A percentile compares a stretch with the other conserved stretches of the same genome.
Evolutionary conservation across 2,888 invertebrate species (phyloP).

Genomic region (Eilema griseolum): DNA sequence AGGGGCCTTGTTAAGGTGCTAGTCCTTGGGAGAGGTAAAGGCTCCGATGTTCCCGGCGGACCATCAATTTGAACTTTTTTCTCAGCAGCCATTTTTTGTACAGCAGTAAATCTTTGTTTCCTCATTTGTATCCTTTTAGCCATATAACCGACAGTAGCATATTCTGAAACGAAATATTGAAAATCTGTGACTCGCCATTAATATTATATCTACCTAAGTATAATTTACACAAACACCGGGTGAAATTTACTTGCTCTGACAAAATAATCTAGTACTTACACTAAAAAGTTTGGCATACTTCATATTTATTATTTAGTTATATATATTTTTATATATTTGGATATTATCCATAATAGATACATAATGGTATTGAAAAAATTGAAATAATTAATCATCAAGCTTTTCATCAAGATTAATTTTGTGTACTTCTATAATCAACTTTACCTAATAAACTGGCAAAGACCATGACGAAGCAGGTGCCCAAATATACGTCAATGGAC

Average conservation of each 20-base stretch:
- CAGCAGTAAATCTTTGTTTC: conserved; percentile 95
- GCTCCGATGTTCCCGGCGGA: conserved; percentile 88
- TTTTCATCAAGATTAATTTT: background rate
- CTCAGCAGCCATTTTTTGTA: conserved; percentile 97
- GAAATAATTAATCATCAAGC: background rate
- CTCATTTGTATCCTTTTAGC: conserved; percentile 98
- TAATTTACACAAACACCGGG: conserved; percentile 34
- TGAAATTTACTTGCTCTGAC: conserved; percentile 21
- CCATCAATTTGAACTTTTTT: conserved; percentile 95
- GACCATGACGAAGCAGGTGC: conserved; percentile 99
- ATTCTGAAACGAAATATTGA: conserved; percentile 89
- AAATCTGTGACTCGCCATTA: conserved; percentile 14
- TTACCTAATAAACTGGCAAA: conserved; percentile 98
- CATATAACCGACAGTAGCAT: conserved; percentile 99
- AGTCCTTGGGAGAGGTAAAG: conserved; percentile 88
- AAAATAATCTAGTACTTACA: background rate
- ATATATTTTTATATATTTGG: background rate
- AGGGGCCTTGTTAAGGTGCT: conserved; percentile 89
- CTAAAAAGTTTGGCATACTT: too few relatives aligned
- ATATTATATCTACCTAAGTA: conserved; percentile 1
- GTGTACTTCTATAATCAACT: conserved; percentile 11
- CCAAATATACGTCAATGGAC: conserved; percentile 98
- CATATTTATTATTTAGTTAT: too few relatives aligned
- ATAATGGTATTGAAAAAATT: background rate
- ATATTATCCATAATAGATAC: background rate